phyloP scores from a whole-genome alignment of 1,140 invertebrate species.

The Chymomyza costata region DNA sequence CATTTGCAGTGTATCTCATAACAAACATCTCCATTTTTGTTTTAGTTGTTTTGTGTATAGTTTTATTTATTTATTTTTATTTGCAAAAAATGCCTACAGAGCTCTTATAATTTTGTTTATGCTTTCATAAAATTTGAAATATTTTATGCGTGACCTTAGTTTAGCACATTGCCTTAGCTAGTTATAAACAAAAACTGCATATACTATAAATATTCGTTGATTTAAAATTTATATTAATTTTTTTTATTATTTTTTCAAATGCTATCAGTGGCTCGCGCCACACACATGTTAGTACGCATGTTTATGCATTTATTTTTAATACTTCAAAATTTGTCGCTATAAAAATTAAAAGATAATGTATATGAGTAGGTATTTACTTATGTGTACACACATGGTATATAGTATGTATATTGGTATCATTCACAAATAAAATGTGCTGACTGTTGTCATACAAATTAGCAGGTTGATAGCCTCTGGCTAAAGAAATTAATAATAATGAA shows the following conservation, averaged over 20 bases:
- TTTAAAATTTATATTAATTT: slow-evolving; percentile 9
- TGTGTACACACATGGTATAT: slow-evolving; percentile 1
- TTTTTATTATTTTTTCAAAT: neutral
- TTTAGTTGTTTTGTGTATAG: slow-evolving; percentile 20
- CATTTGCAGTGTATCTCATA: too few species aligned
- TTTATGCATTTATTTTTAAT: slow-evolving; percentile 38
- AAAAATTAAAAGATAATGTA: too few species aligned
- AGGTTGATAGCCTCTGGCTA: slow-evolving; percentile 43
- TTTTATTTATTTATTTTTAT: slow-evolving; percentile 34
- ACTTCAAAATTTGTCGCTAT: slow-evolving; percentile 1
- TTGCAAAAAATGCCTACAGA: slow-evolving; percentile 17
- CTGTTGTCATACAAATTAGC: slow-evolving; percentile 15
- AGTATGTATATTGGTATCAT: slow-evolving; percentile 22
- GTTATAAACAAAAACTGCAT: neutral
- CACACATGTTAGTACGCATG: slow-evolving; percentile 43
- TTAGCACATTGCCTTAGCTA: slow-evolving; percentile 24
- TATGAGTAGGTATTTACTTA: too few species aligned
- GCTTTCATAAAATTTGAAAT: slow-evolving; percentile 18
- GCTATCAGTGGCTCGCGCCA: slow-evolving; percentile 60
- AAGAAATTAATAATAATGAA: too few species aligned
- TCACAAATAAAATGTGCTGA: neutral
- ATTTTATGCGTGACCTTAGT: slow-evolving; percentile 38
- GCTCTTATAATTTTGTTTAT: slow-evolving; percentile 14
- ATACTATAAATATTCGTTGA: neutral
- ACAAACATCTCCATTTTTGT: too few species aligned